phyloP scores from a whole-genome alignment of 2,113 vertebrate genomes.

The Microcebus murinus region DNA sequence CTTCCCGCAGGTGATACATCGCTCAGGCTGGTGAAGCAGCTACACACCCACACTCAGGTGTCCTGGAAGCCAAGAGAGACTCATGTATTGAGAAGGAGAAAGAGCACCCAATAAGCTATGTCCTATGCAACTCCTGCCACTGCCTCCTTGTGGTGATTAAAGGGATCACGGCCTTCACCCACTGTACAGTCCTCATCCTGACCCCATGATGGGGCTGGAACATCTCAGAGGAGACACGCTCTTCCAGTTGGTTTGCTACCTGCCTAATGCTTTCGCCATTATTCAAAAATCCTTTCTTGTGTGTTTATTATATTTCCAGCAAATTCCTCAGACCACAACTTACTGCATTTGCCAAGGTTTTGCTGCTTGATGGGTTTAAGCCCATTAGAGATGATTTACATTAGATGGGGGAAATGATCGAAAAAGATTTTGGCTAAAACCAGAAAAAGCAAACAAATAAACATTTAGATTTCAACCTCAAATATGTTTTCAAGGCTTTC shows the following conservation, averaged over 20 bases:
- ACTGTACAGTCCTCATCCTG: not conserved
- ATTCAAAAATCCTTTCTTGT: not conserved
- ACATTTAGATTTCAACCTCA: not conserved
- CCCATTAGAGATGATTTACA: not conserved
- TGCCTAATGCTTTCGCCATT: not conserved
- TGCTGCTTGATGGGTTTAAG: not conserved
- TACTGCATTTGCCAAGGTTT: not conserved
- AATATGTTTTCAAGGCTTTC: not conserved
- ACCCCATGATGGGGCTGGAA: not conserved
- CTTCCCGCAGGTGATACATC: too few relatives aligned
- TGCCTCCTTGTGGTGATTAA: not conserved
- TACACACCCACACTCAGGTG: not conserved
- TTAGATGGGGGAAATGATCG: not conserved
- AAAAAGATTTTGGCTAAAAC: not conserved
- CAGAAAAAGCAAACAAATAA: not conserved
- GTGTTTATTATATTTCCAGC: not conserved
- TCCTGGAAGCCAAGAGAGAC: not conserved
- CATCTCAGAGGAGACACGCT: fast-evolving
- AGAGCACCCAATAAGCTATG: not conserved
- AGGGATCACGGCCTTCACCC: not conserved
- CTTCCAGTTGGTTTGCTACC: not conserved
- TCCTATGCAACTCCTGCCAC: not conserved
- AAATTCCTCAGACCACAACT: not conserved
- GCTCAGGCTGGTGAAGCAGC: too few relatives aligned
- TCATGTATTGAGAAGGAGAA: not conserved